Percentiles rank a stretch among this genome's conserved stretches.
Evolutionary conservation across 1,140 invertebrate genomes (phyloP).

Genomic region (Triops cancriformis): DNA sequence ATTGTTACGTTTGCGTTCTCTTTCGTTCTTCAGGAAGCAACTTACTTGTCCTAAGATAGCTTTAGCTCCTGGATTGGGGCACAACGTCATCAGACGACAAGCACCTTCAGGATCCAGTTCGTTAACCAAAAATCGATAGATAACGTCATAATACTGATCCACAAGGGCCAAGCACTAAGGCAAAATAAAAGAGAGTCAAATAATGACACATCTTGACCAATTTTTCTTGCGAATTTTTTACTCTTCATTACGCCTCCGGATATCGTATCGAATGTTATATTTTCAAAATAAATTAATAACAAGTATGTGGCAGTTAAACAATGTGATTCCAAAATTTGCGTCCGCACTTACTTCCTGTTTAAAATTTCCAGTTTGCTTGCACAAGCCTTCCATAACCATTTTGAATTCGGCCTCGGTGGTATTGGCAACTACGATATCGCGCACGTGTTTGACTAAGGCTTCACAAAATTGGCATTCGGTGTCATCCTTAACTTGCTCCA

Average conservation of each 20-base stretch:
- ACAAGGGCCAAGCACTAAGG: slow-evolving; percentile 57
- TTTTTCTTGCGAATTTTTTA: too few species aligned
- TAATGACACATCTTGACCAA: not conserved
- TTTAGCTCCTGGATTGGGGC: slow-evolving; percentile 1
- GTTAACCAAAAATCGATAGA: slow-evolving; percentile 61
- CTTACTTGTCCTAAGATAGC: slow-evolving; percentile 19
- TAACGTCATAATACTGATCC: slow-evolving; percentile 61
- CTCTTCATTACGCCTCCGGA: too few species aligned
- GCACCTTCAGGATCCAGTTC: slow-evolving; percentile 57
- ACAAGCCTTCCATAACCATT: slow-evolving; percentile 63
- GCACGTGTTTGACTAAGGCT: slow-evolving; percentile 65
- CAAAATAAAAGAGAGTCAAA: slow-evolving; percentile 27
- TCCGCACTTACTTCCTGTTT: slow-evolving; percentile 39
- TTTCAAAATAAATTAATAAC: too few species aligned
- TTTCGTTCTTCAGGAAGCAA: not conserved
- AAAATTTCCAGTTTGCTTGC: slow-evolving; percentile 63
- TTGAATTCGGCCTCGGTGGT: slow-evolving; percentile 75
- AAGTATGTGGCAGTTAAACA: too few species aligned
- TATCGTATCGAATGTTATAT: too few species aligned
- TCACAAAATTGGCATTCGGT: slow-evolving; percentile 75
- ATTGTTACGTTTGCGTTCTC: not conserved
- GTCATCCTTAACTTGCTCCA: slow-evolving; percentile 41
- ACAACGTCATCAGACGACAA: slow-evolving; percentile 42
- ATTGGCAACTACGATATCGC: slow-evolving; percentile 70
- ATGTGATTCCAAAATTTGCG: not conserved